Conservation (phyloP, 2,888 invertebrate genomes). For the Hemithea aestivaria region DNA sequence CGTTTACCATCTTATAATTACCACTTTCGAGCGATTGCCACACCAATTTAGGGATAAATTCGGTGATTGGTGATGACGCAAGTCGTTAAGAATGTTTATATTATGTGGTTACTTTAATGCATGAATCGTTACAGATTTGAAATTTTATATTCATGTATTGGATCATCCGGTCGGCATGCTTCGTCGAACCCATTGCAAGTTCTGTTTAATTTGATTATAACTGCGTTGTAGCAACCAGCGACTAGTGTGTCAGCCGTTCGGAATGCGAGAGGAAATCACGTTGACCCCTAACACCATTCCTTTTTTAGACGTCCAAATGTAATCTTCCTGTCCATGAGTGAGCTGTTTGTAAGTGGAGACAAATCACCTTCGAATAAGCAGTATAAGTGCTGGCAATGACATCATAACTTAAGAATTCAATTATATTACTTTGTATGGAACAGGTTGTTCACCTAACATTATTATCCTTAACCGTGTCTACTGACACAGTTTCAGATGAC, state of each 20-base stretch:
- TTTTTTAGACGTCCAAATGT: slow-evolving; percentile 58
- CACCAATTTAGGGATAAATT: slow-evolving; percentile 51
- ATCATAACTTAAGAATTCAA: slow-evolving; percentile 39
- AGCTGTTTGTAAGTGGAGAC: slow-evolving; percentile 11
- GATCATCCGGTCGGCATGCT: slow-evolving; percentile 58
- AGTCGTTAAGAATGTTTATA: slow-evolving; percentile 49
- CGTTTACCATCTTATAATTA: slow-evolving; percentile 55
- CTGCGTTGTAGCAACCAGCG: slow-evolving; percentile 47
- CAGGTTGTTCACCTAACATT: slow-evolving; percentile 50
- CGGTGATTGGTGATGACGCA: slow-evolving; percentile 53
- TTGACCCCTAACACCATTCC: slow-evolving; percentile 67
- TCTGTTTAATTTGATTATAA: slow-evolving; percentile 63
- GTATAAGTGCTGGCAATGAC: slow-evolving; percentile 35
- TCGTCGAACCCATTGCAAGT: slow-evolving; percentile 58
- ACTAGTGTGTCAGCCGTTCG: slow-evolving; percentile 63
- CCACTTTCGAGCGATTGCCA: slow-evolving; percentile 49
- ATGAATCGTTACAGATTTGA: slow-evolving; percentile 43
- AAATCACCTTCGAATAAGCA: slow-evolving; percentile 30
- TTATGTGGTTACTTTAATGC: slow-evolving; percentile 42
- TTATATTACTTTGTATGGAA: slow-evolving; percentile 33
- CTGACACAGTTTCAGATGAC: slow-evolving; percentile 55
- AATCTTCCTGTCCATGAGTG: slow-evolving; percentile 50
- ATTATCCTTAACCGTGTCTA: slow-evolving; percentile 50
- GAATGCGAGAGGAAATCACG: slow-evolving; percentile 72
- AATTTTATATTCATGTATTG: slow-evolving; percentile 58